Evolutionary conservation across 2,113 vertebrate species (phyloP), one percentile per base, ranked within the genome.

Genomic region (Perca schrenkii): DNA sequence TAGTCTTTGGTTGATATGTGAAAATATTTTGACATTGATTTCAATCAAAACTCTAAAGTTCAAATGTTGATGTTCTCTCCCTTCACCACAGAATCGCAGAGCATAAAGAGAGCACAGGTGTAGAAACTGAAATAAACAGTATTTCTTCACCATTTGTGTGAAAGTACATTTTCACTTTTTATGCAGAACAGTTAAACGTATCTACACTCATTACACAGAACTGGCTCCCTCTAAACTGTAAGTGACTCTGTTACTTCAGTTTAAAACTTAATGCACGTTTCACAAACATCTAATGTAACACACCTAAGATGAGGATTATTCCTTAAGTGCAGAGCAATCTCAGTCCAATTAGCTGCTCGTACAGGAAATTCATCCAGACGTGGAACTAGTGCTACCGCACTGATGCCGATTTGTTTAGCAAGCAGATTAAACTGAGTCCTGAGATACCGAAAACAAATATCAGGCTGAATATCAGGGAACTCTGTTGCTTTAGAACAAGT

Each of bases 291-390:
- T 28, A 58, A 28, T 34, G 52, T 58, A 82, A 79, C 53, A 69
- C 71, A 53, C 2, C 1, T 1, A 81, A 83, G 80, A 6, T 58
- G n/a, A 57, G 40, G 19, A 21, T 79, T 80, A 58, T 74, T 85
- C 52, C 79, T 82, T 3, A 16, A 77, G 79, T 58, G 84, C 65
- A 47, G 69, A 79, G 72, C 79, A 74, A 85, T 80, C 74, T 90
- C 77, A 79, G 76, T 82, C 81, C 85, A 89, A 89, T 92, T 88
- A 93, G 71, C 80, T 21, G 47, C 58, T 61, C 6, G 31, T 58
- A 16, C 67, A 58, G 49, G 62, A 74, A 73, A 76, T 12, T 36
- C 64, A 69, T 71, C 54, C 57, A 65, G 74, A 75, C 62, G 75
- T 49, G 64, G 36, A 77, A 65, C 66, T 0, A 6, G 28, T 34